Evolutionary conservation across 1,140 invertebrate genomes (phyloP).

Genomic region (Eubasilissa regina): DNA sequence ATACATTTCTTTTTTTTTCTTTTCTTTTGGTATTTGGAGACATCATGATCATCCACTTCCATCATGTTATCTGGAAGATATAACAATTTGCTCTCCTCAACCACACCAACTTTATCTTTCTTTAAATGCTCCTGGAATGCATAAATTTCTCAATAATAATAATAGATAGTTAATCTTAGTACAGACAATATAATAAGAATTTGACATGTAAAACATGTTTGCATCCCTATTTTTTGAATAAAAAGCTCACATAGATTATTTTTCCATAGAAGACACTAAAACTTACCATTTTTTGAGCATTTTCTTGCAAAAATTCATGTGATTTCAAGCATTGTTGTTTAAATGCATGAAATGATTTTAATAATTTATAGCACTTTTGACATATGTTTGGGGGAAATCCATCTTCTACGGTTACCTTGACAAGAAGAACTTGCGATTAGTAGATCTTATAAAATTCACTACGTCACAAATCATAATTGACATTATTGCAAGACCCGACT

Average conservation of each 20-base stretch:
- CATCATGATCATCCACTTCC: background rate
- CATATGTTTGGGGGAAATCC: conserved; percentile 39
- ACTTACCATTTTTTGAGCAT: conserved; percentile 1
- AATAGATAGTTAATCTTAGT: background rate
- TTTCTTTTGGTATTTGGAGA: background rate
- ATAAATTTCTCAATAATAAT: background rate
- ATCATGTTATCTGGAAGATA: background rate
- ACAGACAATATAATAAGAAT: background rate
- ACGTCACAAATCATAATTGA: too few relatives aligned
- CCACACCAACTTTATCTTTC: background rate
- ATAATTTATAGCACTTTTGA: conserved; percentile 22
- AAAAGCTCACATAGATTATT: too few relatives aligned
- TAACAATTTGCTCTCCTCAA: background rate
- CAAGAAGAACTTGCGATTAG: background rate
- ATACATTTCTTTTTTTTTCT: background rate
- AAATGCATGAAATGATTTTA: conserved; percentile 37
- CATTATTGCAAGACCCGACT: too few relatives aligned
- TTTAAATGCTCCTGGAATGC: background rate
- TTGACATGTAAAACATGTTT: background rate
- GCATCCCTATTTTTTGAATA: too few relatives aligned
- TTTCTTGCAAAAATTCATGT: conserved; percentile 17
- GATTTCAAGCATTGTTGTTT: conserved; percentile 36
- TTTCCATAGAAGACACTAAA: background rate
- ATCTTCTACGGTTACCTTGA: conserved; percentile 18
- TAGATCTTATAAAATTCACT: too few relatives aligned